phyloP scores from a whole-genome alignment of 64 coral and sea anemone species.

The Astreopora myriophthalma region DNA sequence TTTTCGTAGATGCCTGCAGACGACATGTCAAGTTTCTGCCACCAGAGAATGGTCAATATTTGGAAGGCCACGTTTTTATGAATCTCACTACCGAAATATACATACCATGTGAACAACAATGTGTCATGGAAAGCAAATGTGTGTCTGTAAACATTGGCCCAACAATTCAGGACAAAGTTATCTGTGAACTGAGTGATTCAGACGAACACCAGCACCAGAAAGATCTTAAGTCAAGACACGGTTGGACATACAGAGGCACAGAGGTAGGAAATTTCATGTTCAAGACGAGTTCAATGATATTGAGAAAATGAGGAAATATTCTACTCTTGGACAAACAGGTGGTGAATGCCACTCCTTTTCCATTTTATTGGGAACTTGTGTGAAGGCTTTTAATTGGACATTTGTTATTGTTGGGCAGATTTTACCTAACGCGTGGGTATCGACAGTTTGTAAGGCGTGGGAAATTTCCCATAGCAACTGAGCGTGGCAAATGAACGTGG shows the following conservation, averaged over 20 bases:
- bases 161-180: background rate
- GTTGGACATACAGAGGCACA: background rate
- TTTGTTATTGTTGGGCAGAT: too few species aligned
- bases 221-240: conserved; percentile 2
- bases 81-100: background rate
- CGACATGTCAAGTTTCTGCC: too few species aligned
- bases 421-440: background rate
- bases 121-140: background rate
- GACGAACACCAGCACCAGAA: background rate
- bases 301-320: too few species aligned
- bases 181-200: conserved; percentile 9
- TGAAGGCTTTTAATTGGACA: background rate
- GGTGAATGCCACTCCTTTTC: too few species aligned
- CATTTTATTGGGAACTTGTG: background rate
- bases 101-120: background rate
- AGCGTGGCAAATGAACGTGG: too few species aligned
- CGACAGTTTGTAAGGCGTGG: too few species aligned
- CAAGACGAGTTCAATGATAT: too few species aligned
- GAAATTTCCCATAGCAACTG: too few species aligned
- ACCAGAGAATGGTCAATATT: too few species aligned
- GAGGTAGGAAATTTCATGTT: background rate
- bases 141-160: background rate
- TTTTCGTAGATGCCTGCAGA: too few species aligned
- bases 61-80: background rate
- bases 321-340: too few species aligned